Conservation (phyloP, 2,888 invertebrate genomes). For the Adelphocoris suturalis region DNA sequence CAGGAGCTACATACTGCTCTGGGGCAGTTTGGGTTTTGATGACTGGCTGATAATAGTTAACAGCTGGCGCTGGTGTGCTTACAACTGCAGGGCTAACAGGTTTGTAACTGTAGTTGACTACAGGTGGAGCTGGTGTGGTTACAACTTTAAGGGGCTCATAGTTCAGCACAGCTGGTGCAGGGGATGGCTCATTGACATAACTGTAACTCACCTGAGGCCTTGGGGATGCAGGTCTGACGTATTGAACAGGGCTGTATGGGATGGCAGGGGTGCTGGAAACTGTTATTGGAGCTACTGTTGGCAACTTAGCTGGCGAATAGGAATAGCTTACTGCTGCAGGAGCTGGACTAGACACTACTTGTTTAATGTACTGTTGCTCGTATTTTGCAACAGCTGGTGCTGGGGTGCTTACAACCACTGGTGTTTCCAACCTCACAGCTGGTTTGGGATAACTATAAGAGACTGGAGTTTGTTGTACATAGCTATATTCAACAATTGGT, state of each 20-base stretch:
- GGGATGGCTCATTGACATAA: slow-evolving; percentile 62
- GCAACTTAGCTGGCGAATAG: slow-evolving; percentile 63
- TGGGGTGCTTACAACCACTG: slow-evolving; percentile 58
- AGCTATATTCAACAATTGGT: slow-evolving; percentile 58
- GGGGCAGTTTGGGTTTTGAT: slow-evolving; percentile 71
- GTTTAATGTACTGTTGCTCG: slow-evolving; percentile 66
- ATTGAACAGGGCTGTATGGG: slow-evolving; percentile 68
- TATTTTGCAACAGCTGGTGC: slow-evolving; percentile 70
- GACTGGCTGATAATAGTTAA: slow-evolving; percentile 59
- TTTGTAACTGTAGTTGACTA: slow-evolving; percentile 69
- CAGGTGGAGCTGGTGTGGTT: slow-evolving; percentile 70
- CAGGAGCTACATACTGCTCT: slow-evolving; percentile 59
- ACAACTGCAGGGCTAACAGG: slow-evolving; percentile 73
- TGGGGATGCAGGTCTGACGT: slow-evolving; percentile 55
- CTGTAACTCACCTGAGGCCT: slow-evolving; percentile 59
- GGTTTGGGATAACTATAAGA: slow-evolving; percentile 74
- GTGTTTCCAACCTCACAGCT: slow-evolving; percentile 67
- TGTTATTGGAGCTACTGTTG: slow-evolving; percentile 53
- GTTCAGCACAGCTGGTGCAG: slow-evolving; percentile 64
- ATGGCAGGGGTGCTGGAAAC: slow-evolving; percentile 65
- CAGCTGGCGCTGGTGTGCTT: slow-evolving; percentile 67
- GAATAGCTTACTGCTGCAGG: slow-evolving; percentile 40
- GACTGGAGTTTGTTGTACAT: slow-evolving; percentile 63
- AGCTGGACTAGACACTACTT: slow-evolving; percentile 57
- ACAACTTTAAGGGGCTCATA: slow-evolving; percentile 31